Percentiles rank a stretch among this genome's conserved stretches.
Conservation (phyloP, 2,888 invertebrate species). For the Miltochrista miniata region DNA sequence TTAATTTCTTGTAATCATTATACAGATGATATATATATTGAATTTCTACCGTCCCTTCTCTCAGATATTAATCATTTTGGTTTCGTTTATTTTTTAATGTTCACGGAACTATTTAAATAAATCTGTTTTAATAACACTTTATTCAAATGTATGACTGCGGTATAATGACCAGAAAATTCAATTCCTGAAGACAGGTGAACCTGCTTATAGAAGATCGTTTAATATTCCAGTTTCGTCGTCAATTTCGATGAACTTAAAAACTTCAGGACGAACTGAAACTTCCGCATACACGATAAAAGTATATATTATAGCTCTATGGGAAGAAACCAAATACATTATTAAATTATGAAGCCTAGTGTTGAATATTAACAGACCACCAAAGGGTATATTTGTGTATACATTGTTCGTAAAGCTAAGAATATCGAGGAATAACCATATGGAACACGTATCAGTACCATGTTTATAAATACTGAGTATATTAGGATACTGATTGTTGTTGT, state of each 20-base stretch:
- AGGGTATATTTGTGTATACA: not conserved
- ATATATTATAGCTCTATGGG: not conserved
- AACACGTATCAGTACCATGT: not conserved
- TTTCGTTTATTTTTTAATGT: too few species aligned
- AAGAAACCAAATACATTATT: not conserved
- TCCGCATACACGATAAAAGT: not conserved
- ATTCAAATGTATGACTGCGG: not conserved
- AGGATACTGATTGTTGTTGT: not conserved
- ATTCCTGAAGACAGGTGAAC: too few species aligned
- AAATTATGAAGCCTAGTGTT: not conserved
- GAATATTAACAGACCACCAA: constrained; percentile 1
- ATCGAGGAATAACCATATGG: not conserved
- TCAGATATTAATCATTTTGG: too few species aligned
- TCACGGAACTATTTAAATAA: too few species aligned
- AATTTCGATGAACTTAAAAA: too few species aligned
- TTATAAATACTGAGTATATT: not conserved
- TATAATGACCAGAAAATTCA: not conserved
- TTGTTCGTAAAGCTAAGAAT: not conserved
- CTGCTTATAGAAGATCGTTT: too few species aligned
- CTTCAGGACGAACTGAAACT: too few species aligned
- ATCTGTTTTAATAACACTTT: too few species aligned
- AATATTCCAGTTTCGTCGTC: too few species aligned
- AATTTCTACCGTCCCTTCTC: too few species aligned
- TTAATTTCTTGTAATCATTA: too few species aligned
- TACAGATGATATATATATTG: too few species aligned